phyloP scores from a whole-genome alignment of 2,113 vertebrate species.

The Callaeas wilsoni region DNA sequence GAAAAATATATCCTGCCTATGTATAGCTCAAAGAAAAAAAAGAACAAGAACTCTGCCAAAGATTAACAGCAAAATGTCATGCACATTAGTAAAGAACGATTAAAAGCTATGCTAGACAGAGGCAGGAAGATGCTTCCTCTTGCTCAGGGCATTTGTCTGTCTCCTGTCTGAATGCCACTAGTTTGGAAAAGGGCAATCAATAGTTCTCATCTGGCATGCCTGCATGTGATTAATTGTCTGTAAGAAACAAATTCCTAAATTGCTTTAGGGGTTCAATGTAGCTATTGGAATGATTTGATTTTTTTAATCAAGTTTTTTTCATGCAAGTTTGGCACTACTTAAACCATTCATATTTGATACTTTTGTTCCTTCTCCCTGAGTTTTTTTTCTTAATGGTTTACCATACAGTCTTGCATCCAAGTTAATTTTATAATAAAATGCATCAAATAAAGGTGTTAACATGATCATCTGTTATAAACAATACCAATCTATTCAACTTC shows the following conservation, averaged over 20 bases:
- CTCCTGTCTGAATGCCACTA: slow-evolving; percentile 86
- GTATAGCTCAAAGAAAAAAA: slow-evolving; percentile 38
- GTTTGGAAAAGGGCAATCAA: slow-evolving; percentile 91
- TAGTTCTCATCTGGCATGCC: slow-evolving; percentile 85
- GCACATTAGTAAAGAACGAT: slow-evolving; percentile 85
- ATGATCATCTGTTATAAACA: not conserved
- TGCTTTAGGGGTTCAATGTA: slow-evolving; percentile 76
- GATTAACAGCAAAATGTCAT: slow-evolving; percentile 81
- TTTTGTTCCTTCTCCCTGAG: not conserved
- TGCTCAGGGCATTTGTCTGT: slow-evolving; percentile 84
- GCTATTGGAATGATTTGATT: slow-evolving; percentile 71
- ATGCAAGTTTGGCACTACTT: slow-evolving; percentile 45
- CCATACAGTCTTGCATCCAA: not conserved
- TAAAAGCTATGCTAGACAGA: slow-evolving; percentile 78
- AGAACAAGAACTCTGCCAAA: slow-evolving; percentile 62
- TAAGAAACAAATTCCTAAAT: slow-evolving; percentile 79
- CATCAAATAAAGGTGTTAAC: not conserved
- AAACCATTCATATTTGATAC: slow-evolving; percentile 25
- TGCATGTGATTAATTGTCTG: slow-evolving; percentile 87
- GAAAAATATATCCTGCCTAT: slow-evolving; percentile 55
- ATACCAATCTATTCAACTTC: not conserved
- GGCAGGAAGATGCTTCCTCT: slow-evolving; percentile 72
- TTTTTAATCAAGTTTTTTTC: slow-evolving; percentile 58
- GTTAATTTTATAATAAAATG: slow-evolving; percentile 24
- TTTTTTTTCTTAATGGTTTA: not conserved